A percentile compares a stretch with the other conserved stretches of the same genome.
These are phyloP conservation scores for Empidonax traillii DNA, from an alignment of 2,113 vertebrate species.

Conservation along the genomic window DNA sequence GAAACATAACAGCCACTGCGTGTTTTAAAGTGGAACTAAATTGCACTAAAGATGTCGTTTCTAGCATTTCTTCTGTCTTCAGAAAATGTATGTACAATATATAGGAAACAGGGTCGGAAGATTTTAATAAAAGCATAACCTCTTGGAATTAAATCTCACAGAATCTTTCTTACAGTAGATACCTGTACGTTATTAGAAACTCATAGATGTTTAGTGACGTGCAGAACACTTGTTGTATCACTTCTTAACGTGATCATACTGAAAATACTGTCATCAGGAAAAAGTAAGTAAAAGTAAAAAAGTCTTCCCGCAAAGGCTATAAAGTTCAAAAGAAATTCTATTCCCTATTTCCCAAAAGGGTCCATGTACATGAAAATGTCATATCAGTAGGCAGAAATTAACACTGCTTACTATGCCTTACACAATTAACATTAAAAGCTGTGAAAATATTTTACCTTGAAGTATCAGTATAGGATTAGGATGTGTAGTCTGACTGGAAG, in stretches of 20 bases:
- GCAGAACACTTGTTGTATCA: background rate
- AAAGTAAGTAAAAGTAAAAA: conserved; percentile 4
- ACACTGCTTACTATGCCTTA: background rate
- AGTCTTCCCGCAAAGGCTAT: background rate
- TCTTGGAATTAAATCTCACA: background rate
- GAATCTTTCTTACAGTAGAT: background rate
- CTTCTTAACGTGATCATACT: background rate
- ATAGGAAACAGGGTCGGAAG: background rate
- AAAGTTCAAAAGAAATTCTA: background rate
- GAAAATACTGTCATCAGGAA: background rate
- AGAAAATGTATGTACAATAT: background rate
- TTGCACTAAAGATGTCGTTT: background rate
- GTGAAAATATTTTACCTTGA: background rate
- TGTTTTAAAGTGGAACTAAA: background rate
- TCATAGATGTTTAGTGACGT: background rate
- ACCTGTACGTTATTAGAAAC: background rate
- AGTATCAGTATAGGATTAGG: background rate
- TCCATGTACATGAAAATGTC: background rate
- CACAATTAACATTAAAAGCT: background rate
- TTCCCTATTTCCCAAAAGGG: background rate
- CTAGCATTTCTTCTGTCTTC: background rate
- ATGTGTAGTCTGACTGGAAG: background rate
- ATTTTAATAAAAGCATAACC: background rate
- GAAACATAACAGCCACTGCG: background rate
- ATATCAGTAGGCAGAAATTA: background rate